Conservation (phyloP, 2,888 invertebrate genomes). For the Anarsia innoxiella region DNA sequence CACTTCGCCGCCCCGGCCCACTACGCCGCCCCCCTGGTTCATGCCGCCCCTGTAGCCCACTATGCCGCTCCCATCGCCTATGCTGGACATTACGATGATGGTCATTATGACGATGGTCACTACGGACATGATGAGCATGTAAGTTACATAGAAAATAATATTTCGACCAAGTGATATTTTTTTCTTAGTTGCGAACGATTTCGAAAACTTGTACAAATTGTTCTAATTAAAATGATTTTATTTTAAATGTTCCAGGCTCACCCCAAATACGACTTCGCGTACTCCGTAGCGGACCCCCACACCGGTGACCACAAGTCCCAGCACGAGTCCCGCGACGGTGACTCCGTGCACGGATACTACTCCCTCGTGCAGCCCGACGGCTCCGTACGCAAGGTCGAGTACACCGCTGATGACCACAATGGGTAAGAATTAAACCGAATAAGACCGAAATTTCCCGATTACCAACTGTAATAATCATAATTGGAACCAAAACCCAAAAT, state of each 20-base stretch:
- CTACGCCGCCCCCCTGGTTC: conserved; percentile 34
- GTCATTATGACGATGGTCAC: conserved; percentile 1
- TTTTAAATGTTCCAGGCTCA: too few relatives aligned
- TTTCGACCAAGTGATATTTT: too few relatives aligned
- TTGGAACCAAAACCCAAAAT: too few relatives aligned
- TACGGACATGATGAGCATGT: conserved; percentile 41
- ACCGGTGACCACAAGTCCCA: conserved; percentile 73
- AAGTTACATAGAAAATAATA: too few relatives aligned
- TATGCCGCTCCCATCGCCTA: conserved; percentile 26
- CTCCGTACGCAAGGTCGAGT: conserved; percentile 70
- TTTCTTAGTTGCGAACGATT: too few relatives aligned
- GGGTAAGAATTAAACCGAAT: conserved; percentile 55
- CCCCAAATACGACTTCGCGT: conserved; percentile 65
- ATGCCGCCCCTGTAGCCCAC: conserved; percentile 34
- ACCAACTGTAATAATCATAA: too few relatives aligned
- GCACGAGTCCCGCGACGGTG: conserved; percentile 70
- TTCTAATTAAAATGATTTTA: too few relatives aligned
- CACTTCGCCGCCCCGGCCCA: conserved; percentile 30
- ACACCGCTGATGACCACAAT: conserved; percentile 72
- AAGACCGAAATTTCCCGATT: too few relatives aligned
- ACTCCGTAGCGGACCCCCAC: conserved; percentile 72
- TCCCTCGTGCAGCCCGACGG: conserved; percentile 71
- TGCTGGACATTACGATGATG: conserved; percentile 24
- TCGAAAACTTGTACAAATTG: too few relatives aligned
- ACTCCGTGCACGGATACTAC: conserved; percentile 67